These are phyloP conservation scores for Cydia strobilella DNA, from an alignment of 1,140 invertebrate genomes.

Conservation along the genomic window DNA sequence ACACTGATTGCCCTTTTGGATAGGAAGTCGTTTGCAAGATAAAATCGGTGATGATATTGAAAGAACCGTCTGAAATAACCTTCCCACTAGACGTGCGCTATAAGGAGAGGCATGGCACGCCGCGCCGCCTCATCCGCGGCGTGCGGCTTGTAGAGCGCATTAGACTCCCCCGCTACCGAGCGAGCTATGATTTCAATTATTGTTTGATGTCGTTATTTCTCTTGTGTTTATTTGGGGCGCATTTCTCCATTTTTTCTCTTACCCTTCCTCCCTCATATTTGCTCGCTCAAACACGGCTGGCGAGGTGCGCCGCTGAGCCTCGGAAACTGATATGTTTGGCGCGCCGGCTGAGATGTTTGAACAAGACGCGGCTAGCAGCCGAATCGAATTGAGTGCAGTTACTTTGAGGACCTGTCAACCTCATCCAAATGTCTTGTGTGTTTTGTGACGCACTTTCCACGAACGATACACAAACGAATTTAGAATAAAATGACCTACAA, in stretches of 20 bases:
- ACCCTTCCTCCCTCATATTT: constrained; percentile 69
- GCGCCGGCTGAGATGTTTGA: constrained; percentile 60
- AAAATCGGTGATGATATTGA: constrained; percentile 40
- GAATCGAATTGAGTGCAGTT: constrained; percentile 60
- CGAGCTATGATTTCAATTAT: constrained; percentile 76
- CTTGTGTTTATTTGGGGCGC: constrained; percentile 72
- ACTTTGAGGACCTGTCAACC: constrained; percentile 45
- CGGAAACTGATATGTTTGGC: constrained; percentile 71
- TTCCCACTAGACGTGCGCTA: constrained; percentile 3
- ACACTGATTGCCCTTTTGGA: constrained; percentile 42
- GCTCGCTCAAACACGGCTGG: constrained; percentile 56
- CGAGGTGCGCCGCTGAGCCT: constrained; percentile 52
- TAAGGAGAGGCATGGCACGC: constrained; percentile 37
- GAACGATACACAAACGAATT: neutral
- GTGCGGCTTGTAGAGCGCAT: constrained; percentile 49
- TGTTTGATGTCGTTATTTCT: constrained; percentile 77
- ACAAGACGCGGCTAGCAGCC: constrained; percentile 48
- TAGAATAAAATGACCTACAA: neutral
- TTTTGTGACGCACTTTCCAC: constrained; percentile 3
- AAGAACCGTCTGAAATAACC: constrained; percentile 25
- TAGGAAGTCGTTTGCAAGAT: constrained; percentile 31
- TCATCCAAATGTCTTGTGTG: constrained; percentile 29
- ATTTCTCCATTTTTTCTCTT: constrained; percentile 70
- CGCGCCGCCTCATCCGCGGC: constrained; percentile 36
- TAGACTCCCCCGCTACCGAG: constrained; percentile 48